Conservation (phyloP, 2,888 invertebrate genomes). For the Noctuana brunneofusca region DNA sequence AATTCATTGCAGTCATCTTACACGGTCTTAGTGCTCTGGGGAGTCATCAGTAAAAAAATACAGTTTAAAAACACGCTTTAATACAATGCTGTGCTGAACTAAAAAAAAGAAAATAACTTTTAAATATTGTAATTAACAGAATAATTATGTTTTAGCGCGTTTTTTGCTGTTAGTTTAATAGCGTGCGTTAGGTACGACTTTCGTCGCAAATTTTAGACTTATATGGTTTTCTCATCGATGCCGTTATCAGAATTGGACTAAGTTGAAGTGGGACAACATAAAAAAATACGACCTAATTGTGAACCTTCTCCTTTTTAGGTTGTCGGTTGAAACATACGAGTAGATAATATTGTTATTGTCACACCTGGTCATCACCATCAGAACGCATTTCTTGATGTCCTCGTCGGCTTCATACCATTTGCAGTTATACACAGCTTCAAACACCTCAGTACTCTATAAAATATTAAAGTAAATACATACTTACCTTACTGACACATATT, state of each 20-base stretch:
- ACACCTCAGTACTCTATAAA: conserved; percentile 57
- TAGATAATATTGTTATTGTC: neutral
- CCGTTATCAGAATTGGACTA: no score
- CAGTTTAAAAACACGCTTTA: neutral
- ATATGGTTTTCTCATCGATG: no score
- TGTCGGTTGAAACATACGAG: no score
- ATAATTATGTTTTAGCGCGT: no score
- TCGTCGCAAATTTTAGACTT: no score
- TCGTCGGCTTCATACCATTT: conserved; percentile 58
- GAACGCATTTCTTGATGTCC: conserved; percentile 50
- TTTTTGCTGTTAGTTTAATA: no score
- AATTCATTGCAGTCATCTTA: conserved; percentile 66
- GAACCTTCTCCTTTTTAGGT: no score
- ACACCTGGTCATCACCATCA: conserved; percentile 59
- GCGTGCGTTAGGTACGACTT: no score
- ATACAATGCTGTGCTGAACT: neutral
- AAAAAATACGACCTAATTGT: no score
- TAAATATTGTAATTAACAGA: no score
- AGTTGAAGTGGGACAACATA: no score
- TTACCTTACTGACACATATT: no score
- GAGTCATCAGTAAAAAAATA: neutral
- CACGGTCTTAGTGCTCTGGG: conserved; percentile 63
- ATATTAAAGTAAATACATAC: neutral
- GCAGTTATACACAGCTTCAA: conserved; percentile 55
- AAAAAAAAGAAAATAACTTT: neutral